These are phyloP conservation scores for Aptenodytes patagonicus DNA, from an alignment of 2,113 vertebrate genomes.

Conservation along the genomic window DNA sequence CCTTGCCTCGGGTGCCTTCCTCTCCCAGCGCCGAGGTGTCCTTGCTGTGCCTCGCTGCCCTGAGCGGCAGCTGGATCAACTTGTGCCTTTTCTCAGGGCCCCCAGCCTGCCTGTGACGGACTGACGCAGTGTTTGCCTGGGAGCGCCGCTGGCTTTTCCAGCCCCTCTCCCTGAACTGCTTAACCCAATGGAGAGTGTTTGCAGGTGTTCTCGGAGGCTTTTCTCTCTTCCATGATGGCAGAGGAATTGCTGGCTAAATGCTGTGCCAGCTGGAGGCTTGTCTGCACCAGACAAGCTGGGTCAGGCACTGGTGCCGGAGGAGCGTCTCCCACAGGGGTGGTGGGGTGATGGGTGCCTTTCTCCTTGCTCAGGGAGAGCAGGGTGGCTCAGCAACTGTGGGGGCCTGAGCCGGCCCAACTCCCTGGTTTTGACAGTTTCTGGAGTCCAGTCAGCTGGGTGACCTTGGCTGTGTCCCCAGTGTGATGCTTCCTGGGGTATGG, in stretches of 20 bases:
- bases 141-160: rapidly evolving
- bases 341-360: not conserved
- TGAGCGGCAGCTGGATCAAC: constrained; percentile 18
- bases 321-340: not conserved
- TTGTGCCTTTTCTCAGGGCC: constrained; percentile 25
- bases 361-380: not conserved
- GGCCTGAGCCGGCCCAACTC: not conserved
- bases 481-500: not conserved
- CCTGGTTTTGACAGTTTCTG: not conserved
- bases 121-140: rapidly evolving
- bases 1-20: not conserved
- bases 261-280: not conserved
- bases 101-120: not conserved
- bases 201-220: not conserved
- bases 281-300: not conserved
- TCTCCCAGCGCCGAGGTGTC: not conserved
- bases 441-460: not conserved
- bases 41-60: not conserved
- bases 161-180: not conserved
- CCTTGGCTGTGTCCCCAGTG: not conserved
- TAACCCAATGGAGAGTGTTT: not conserved
- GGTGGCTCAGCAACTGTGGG: not conserved
- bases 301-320: not conserved
- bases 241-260: not conserved
- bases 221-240: not conserved